A percentile compares a stretch with the other conserved stretches of the same genome.
These are phyloP conservation scores for Chaetophractus vellerosus DNA, from an alignment of 2,797 vertebrate species.

Conservation along the genomic window DNA sequence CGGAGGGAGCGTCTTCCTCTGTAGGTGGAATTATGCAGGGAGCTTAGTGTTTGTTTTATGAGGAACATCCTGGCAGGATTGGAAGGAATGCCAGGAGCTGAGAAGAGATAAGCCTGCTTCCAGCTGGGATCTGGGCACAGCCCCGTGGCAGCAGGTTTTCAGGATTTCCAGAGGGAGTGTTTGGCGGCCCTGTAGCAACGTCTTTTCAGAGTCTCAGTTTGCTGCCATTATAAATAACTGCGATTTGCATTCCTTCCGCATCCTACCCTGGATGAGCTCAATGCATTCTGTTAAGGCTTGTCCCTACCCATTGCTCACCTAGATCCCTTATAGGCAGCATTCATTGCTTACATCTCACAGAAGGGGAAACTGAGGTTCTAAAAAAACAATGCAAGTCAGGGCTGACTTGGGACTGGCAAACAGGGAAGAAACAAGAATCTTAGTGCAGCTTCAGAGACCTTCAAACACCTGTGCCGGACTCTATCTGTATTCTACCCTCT, in stretches of 20 bases:
- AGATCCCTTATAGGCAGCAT: background rate
- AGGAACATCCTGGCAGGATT: conserved; percentile 26
- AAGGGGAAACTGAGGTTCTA: conserved; percentile 53
- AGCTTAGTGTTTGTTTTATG: conserved; percentile 78
- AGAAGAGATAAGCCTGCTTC: conserved; percentile 76
- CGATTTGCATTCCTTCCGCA: conserved; percentile 76
- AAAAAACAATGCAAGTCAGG: background rate
- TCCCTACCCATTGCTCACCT: background rate
- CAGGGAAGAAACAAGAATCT: background rate
- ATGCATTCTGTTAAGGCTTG: background rate
- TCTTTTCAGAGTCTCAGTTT: conserved; percentile 79
- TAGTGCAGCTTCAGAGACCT: background rate
- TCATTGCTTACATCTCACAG: background rate
- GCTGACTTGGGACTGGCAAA: background rate
- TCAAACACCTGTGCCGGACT: background rate
- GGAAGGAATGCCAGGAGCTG: conserved; percentile 16
- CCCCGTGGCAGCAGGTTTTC: conserved; percentile 59
- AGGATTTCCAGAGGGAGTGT: conserved; percentile 74
- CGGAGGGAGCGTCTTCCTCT: conserved; percentile 18
- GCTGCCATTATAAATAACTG: conserved; percentile 81
- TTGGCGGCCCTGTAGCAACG: background rate
- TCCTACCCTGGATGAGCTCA: conserved; percentile 61
- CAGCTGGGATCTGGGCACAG: conserved; percentile 72
- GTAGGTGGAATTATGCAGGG: conserved; percentile 77
- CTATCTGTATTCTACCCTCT: background rate